Evolutionary conservation across 2,113 vertebrate genomes (phyloP).

Genomic region (Centrocercus urophasianus): DNA sequence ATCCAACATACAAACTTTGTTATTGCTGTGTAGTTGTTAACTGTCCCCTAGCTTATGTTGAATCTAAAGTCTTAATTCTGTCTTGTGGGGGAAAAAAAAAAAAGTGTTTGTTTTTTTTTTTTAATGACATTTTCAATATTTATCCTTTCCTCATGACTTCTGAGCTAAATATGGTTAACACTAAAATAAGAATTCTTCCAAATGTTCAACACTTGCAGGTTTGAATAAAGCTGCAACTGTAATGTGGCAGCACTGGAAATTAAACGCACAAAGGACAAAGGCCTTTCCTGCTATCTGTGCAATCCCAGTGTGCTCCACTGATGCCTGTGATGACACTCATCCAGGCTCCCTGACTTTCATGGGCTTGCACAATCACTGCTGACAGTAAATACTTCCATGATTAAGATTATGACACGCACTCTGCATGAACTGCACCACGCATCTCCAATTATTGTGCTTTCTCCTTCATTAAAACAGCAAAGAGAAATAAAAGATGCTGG

Average conservation of each 20-base stretch:
- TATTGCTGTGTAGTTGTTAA: neutral
- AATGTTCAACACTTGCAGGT: neutral
- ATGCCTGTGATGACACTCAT: neutral
- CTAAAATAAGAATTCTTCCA: neutral
- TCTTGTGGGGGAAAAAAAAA: neutral
- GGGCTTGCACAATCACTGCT: neutral
- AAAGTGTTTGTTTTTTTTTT: no score
- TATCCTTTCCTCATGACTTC: neutral
- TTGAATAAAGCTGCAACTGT: neutral
- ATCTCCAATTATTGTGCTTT: conserved; percentile 7
- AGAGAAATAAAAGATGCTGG: conserved; percentile 3
- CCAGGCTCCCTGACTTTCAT: neutral
- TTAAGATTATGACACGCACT: neutral
- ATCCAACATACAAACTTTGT: neutral
- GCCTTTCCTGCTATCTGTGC: neutral
- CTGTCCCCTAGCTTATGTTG: neutral
- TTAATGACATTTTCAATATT: neutral
- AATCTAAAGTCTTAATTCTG: neutral
- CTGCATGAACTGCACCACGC: neutral
- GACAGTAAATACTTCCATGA: neutral
- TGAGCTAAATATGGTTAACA: neutral
- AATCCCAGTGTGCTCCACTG: neutral
- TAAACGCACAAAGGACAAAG: neutral
- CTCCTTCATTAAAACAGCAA: conserved; percentile 12
- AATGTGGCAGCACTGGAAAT: neutral